Conservation (phyloP, 2,113 vertebrate genomes). For the Motacilla alba region DNA sequence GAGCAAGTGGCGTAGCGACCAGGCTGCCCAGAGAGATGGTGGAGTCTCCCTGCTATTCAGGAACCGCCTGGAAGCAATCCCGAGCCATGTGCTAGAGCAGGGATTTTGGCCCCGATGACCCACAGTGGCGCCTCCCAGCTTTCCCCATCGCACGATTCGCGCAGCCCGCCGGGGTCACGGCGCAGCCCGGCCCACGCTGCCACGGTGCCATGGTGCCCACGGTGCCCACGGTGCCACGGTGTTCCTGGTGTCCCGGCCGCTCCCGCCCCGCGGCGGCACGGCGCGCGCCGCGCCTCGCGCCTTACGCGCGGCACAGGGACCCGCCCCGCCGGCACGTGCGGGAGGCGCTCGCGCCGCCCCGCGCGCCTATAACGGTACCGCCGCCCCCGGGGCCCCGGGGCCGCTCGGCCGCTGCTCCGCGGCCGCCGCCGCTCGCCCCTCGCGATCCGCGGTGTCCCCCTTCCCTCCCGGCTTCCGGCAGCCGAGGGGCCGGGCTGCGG, state of each 20-base stretch:
- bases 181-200: not conserved
- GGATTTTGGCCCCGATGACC: not conserved
- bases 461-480: too few relatives aligned
- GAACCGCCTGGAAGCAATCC: not conserved
- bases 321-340: not conserved
- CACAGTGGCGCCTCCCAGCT: fast-evolving
- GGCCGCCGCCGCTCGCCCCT: too few relatives aligned
- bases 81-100: not conserved
- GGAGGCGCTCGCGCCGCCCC: too few relatives aligned
- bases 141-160: fast-evolving
- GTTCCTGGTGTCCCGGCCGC: too few relatives aligned
- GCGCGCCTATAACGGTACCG: too few relatives aligned
- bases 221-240: too few relatives aligned
- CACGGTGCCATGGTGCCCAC: too few relatives aligned
- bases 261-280: not conserved
- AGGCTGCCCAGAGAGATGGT: not conserved
- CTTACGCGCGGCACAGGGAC: not conserved
- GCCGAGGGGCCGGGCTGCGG: too few relatives aligned
- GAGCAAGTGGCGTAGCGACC: fast-evolving
- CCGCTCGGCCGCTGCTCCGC: too few relatives aligned
- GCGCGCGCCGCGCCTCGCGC: not conserved
- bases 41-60: not conserved
- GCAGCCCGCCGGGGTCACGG: not conserved
- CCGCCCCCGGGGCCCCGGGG: too few relatives aligned
- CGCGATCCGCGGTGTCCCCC: too few relatives aligned